Evolutionary conservation across 2,113 vertebrate species (phyloP).

Genomic region (Pteruthius melanotis): DNA sequence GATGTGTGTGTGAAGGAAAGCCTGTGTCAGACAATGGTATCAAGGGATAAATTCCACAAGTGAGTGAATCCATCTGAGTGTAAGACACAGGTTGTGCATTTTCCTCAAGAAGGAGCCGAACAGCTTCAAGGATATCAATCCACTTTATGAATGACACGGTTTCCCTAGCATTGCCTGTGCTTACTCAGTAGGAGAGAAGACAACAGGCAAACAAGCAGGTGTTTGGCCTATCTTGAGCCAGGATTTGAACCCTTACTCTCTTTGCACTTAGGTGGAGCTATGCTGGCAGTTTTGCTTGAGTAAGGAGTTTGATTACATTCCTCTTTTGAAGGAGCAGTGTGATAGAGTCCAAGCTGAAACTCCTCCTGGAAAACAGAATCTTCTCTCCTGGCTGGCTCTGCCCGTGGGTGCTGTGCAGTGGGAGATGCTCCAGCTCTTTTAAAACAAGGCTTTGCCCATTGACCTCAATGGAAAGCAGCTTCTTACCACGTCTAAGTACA

Average conservation of each 20-base stretch:
- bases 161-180: not conserved
- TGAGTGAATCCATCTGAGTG: constrained; percentile 62
- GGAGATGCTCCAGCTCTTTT: not conserved
- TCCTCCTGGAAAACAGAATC: not conserved
- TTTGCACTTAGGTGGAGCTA: not conserved
- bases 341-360: not conserved
- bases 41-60: constrained; percentile 68
- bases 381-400: not conserved
- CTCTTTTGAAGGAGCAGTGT: not conserved
- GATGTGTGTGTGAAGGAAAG: constrained; percentile 56
- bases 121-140: constrained; percentile 2
- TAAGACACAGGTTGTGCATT: constrained; percentile 40
- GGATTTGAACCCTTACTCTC: not conserved
- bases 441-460: not conserved
- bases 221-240: not conserved
- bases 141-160: not conserved
- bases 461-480: not conserved
- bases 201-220: not conserved
- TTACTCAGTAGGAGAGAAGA: not conserved
- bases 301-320: not conserved
- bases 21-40: constrained; percentile 51
- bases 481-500: not conserved
- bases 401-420: not conserved
- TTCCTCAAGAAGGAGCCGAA: constrained; percentile 24
- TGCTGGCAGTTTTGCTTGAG: not conserved